A percentile compares a stretch with the other conserved stretches of the same genome.
Evolutionary conservation across 2,113 vertebrate genomes (phyloP).

Genomic region (Rousettus leschenaultii): DNA sequence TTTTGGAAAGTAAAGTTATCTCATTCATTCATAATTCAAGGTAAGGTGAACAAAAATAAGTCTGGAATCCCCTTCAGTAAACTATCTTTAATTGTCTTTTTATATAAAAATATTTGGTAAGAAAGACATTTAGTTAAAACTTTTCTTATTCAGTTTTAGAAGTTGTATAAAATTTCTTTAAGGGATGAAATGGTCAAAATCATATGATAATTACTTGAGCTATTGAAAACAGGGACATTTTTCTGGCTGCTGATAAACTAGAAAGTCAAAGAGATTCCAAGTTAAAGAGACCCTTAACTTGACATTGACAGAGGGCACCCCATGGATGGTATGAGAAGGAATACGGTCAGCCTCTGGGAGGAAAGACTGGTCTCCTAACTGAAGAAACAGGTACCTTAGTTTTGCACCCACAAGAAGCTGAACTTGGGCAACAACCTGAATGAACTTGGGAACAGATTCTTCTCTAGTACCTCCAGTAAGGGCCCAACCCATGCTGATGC

Average conservation of each 20-base stretch:
- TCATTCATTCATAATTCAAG: not conserved
- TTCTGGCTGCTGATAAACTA: not conserved
- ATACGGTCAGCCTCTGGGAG: not conserved
- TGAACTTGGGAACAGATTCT: not conserved
- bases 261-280: not conserved
- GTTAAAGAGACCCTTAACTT: not conserved
- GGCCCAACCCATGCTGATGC: not conserved
- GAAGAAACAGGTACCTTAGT: not conserved
- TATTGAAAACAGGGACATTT: not conserved
- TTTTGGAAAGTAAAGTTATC: not conserved
- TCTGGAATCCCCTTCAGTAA: not conserved
- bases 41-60: not conserved
- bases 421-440: not conserved
- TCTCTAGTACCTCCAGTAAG: fast-evolving
- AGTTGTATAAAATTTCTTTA: not conserved
- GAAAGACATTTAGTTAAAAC: not conserved
- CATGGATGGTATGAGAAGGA: not conserved
- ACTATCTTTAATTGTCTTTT: not conserved
- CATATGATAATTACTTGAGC: not conserved
- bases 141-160: not conserved
- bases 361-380: too few species aligned
- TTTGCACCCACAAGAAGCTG: not conserved
- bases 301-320: too few species aligned
- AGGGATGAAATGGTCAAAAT: fast-evolving
- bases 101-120: not conserved